Evolutionary conservation across 2,113 vertebrate species (phyloP).

Genomic region (Haemorhous mexicanus): DNA sequence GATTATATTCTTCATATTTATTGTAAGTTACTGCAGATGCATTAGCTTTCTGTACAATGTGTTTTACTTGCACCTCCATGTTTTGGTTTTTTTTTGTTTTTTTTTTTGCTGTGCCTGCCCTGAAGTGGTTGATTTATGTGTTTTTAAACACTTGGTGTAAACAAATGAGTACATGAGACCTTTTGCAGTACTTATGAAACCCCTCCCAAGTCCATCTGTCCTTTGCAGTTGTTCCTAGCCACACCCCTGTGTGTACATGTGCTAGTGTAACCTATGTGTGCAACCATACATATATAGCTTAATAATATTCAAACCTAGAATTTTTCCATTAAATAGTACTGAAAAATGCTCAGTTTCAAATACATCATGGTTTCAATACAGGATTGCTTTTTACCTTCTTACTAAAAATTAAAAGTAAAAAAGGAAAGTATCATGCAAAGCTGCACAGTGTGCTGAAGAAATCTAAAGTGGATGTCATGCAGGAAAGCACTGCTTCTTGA

Average conservation of each 20-base stretch:
- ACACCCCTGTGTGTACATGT: constrained; percentile 1
- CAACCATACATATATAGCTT: constrained; percentile 48
- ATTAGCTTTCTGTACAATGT: neutral
- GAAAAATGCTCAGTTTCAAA: constrained; percentile 54
- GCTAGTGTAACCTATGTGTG: constrained; percentile 25
- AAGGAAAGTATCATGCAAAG: neutral
- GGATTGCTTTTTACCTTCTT: neutral
- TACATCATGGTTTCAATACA: constrained; percentile 28
- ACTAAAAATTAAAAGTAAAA: neutral
- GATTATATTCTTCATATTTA: neutral
- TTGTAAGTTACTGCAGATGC: neutral
- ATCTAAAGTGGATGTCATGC: neutral
- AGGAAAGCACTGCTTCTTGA: neutral
- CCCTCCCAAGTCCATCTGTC: constrained; percentile 57
- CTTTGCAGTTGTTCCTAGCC: constrained; percentile 65
- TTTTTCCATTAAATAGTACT: constrained; percentile 42
- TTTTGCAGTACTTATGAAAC: constrained; percentile 52
- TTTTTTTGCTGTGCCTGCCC: constrained; percentile 26
- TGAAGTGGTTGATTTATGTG: constrained; percentile 30
- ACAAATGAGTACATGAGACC: constrained; percentile 51
- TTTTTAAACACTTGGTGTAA: constrained; percentile 65
- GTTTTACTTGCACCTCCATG: constrained; percentile 16
- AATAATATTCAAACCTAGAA: constrained; percentile 17
- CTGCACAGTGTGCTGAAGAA: neutral
- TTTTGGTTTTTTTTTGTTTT: neutral